phyloP scores from a whole-genome alignment of 2,888 invertebrate genomes.

The Sinelater perroti region DNA sequence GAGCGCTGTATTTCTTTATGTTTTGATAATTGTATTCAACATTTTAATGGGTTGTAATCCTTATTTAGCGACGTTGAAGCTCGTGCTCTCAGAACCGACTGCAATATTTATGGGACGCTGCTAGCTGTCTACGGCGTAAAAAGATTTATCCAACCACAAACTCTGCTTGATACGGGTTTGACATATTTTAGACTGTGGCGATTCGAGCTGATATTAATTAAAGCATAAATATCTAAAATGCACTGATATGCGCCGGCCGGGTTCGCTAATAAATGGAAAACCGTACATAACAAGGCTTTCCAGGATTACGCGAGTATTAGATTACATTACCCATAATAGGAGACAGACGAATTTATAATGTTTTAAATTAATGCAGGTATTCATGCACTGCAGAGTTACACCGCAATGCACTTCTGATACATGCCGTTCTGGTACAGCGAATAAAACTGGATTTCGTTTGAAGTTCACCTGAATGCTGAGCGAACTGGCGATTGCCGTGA shows the following conservation, averaged over 20 bases:
- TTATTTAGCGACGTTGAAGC: constrained; percentile 19
- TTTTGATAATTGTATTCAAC: constrained; percentile 21
- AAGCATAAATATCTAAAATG: constrained; percentile 21
- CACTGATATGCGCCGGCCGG: constrained; percentile 6
- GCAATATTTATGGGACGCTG: constrained; percentile 16
- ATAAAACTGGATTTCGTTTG: no score
- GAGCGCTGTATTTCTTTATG: constrained; percentile 19
- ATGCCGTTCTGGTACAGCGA: no score
- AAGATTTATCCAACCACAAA: constrained; percentile 28
- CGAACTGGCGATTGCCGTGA: no score
- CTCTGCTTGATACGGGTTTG: constrained; percentile 24
- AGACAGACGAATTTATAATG: background rate
- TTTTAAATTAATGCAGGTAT: no score
- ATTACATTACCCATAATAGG: background rate
- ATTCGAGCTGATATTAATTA: constrained; percentile 18
- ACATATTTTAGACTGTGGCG: constrained; percentile 23
- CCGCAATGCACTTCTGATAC: no score
- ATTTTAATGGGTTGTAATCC: constrained; percentile 27
- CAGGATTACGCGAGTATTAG: constrained; percentile 5
- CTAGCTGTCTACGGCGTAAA: constrained; percentile 9
- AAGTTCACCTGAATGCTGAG: no score
- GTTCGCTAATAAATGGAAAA: constrained; percentile 17
- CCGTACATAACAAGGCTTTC: constrained; percentile 1
- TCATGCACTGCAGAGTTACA: no score
- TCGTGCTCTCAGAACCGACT: constrained; percentile 11